Conservation (phyloP, 2,797 vertebrate genomes). For the Catostomus latipinnis region DNA sequence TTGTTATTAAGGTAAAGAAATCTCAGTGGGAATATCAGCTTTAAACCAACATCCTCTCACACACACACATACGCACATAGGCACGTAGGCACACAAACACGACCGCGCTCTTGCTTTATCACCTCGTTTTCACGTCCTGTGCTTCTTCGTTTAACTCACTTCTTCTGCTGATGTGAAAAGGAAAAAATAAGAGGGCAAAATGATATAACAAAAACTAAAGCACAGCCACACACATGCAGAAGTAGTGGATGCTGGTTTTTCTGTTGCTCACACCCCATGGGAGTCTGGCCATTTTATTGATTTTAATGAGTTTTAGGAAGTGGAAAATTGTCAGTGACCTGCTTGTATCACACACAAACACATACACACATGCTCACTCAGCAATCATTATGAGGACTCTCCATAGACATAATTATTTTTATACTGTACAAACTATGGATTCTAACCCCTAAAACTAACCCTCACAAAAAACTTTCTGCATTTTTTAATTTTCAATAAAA, state of each 20-base stretch:
- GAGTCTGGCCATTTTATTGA: constrained; percentile 40
- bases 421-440: too few species aligned
- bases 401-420: too few species aligned
- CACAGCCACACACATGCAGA: not conserved
- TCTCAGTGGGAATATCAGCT: constrained; percentile 61
- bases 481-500: too few species aligned
- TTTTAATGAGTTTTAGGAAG: constrained; percentile 52
- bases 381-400: too few species aligned
- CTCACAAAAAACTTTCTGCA: too few species aligned
- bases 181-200: constrained; percentile 39
- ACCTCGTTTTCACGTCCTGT: constrained; percentile 29
- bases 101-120: constrained; percentile 45
- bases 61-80: constrained; percentile 36
- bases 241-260: constrained; percentile 44
- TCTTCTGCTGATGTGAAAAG: constrained; percentile 51
- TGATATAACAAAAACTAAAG: constrained; percentile 44
- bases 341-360: constrained; percentile 2
- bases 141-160: constrained; percentile 28
- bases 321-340: constrained; percentile 24
- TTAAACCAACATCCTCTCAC: constrained; percentile 59
- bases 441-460: too few species aligned
- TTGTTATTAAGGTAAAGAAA: constrained; percentile 57
- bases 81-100: constrained; percentile 22
- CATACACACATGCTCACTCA: not conserved
- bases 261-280: constrained; percentile 25